Conservation (phyloP, 2,888 invertebrate genomes). For the Euplagia quadripunctaria region DNA sequence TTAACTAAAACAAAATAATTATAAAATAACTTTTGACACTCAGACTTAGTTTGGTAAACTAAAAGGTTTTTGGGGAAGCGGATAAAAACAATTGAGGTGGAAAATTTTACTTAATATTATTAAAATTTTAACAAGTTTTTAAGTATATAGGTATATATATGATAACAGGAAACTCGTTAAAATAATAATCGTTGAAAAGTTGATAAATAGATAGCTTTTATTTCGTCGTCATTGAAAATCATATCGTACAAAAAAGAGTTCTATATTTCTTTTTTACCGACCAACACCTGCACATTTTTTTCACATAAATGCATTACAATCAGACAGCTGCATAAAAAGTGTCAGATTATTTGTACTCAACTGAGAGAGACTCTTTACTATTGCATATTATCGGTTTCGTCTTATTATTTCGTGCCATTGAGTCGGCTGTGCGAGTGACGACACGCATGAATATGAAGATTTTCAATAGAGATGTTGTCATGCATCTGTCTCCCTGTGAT, state of each 20-base stretch:
- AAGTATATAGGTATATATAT: background rate
- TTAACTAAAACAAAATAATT: no score
- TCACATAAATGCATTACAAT: slow-evolving; percentile 38
- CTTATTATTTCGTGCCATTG: slow-evolving; percentile 76
- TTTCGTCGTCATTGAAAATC: background rate
- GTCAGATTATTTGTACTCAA: slow-evolving; percentile 56
- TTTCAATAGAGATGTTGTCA: slow-evolving; percentile 81
- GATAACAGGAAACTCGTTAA: background rate
- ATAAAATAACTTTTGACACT: no score
- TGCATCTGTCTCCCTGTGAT: slow-evolving; percentile 44
- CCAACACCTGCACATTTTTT: slow-evolving; percentile 25
- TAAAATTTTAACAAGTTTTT: background rate
- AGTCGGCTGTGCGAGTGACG: slow-evolving; percentile 50
- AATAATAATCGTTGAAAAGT: background rate
- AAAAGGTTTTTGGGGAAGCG: no score
- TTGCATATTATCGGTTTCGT: slow-evolving; percentile 72
- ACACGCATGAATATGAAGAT: slow-evolving; percentile 74
- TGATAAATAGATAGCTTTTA: background rate
- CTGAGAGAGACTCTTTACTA: slow-evolving; percentile 66
- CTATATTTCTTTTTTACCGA: background rate
- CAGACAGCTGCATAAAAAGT: slow-evolving; percentile 54
- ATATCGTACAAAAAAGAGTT: background rate
- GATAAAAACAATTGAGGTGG: no score
- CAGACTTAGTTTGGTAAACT: no score
- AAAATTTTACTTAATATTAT: background rate